Base-by-base conservation (phyloP, 2,797 vertebrate species). In the Oophaga sylvatica region DNA sequence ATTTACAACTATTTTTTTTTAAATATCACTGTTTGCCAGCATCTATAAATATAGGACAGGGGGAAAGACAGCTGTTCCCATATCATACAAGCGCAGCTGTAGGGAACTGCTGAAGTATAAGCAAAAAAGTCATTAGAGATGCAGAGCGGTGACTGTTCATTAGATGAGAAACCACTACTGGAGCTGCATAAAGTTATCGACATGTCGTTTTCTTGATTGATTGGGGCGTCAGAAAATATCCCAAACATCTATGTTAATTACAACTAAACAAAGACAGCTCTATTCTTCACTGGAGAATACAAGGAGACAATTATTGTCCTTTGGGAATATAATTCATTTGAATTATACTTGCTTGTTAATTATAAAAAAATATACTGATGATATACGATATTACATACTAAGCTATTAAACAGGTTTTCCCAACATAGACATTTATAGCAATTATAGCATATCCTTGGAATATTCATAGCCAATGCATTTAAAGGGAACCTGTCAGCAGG, bases 21-120 rank as follows among this genome's bases (percentile, higher is more conserved):
- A 16, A 71, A 15, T 41, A 22, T 60, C 56, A 59, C 56, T 16
- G n/a, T 75, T 59, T 73, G 56, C 31, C 41, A 84, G 57, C 31
- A 26, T 48, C 31, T 84, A 75, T 63, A 76, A 76, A 84, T 59
- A 62, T n/a, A 45, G 16, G 16, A 63, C 26, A 10, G 57, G 48
- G 48, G 48, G 67, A 19, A n/a, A 80, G 75, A 35, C 82, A 75
- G 57, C 83, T 84, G 83, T 63, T 84, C 35, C 22, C 17, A n/a
- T 84, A 84, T 62, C 16, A n/a, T 76, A 16, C 35, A 63, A 59
- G 29, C 17, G 15, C 56, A 75, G 19, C 20, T 59, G 67, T 60
- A 75, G 56, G 12, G 26, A 75, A 57, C 8, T 41, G 2, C 29
- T 5, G 35, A 45, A 73, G 11, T 60, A 57, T 83, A 68, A 56